These are phyloP conservation scores for Sardinella longiceps DNA, from an alignment of 2,797 vertebrate genomes.

Conservation along the genomic window DNA sequence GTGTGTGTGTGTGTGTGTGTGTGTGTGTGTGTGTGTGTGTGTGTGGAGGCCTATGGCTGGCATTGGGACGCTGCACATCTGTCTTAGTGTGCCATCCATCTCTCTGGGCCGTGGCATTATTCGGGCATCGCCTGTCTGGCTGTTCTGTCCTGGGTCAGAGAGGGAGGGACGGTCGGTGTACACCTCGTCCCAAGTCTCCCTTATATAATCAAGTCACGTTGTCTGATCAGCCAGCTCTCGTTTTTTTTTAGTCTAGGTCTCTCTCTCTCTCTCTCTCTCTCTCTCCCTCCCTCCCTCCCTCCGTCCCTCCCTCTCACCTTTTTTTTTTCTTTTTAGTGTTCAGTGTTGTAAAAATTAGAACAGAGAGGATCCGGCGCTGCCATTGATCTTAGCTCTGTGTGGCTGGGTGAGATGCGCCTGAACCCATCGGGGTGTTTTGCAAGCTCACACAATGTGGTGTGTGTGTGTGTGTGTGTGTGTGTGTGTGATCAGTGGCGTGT, in stretches of 20 bases:
- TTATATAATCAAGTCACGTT: slow-evolving; percentile 35
- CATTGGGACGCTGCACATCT: neutral
- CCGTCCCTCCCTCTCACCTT: slow-evolving; percentile 13
- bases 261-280: neutral
- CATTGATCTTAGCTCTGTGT: neutral
- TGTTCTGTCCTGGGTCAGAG: neutral
- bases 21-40: neutral
- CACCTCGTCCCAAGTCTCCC: slow-evolving; percentile 23
- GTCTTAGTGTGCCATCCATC: neutral
- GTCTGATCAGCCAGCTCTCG: neutral
- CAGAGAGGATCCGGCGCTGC: neutral
- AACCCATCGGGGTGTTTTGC: neutral
- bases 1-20: neutral
- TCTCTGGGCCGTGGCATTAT: neutral
- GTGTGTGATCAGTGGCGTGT: neutral
- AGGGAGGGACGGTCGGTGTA: neutral
- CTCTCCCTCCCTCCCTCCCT: slow-evolving; percentile 15
- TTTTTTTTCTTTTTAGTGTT: neutral
- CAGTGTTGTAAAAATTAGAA: neutral
- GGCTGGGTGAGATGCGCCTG: neutral
- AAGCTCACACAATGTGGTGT: neutral
- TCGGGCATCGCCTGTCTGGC: slow-evolving; percentile 7
- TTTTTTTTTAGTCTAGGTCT: neutral
- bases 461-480: neutral
- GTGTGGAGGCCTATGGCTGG: neutral